These are phyloP conservation scores for Leptogaster cylindrica DNA, from an alignment of 2,888 invertebrate species.

Conservation along the genomic window DNA sequence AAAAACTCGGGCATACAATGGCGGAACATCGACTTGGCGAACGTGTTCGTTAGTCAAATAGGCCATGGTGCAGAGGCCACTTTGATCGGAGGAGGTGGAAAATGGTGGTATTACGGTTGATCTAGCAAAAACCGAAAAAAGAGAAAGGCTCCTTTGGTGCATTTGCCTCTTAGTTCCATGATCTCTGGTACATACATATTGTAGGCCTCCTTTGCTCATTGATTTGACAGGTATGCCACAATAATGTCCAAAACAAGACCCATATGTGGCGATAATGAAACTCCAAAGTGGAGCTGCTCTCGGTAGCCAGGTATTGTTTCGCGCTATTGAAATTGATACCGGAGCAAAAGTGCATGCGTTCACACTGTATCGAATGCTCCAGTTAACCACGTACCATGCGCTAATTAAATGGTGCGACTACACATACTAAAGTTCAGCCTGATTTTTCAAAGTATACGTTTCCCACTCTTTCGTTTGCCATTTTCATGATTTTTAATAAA, in stretches of 20 bases:
- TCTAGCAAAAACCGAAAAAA: slow-evolving; percentile 11
- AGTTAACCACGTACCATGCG: slow-evolving; percentile 41
- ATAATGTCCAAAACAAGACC: slow-evolving; percentile 28
- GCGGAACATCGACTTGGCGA: slow-evolving; percentile 18
- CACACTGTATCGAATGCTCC: slow-evolving; percentile 14
- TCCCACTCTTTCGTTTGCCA: slow-evolving; percentile 8
- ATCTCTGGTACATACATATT: slow-evolving; percentile 5
- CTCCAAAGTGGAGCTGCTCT: not conserved
- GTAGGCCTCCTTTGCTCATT: slow-evolving; percentile 24
- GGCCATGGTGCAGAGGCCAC: not conserved
- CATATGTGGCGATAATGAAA: slow-evolving; percentile 37
- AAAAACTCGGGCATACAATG: slow-evolving; percentile 30
- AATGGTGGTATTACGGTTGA: not conserved
- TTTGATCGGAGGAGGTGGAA: not conserved
- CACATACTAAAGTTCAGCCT: slow-evolving; percentile 23
- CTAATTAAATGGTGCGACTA: slow-evolving; percentile 40
- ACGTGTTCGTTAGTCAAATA: slow-evolving; percentile 27
- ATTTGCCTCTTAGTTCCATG: too few species aligned
- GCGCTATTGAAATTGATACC: slow-evolving; percentile 28
- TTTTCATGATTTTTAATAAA: slow-evolving; percentile 32
- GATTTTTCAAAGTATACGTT: not conserved
- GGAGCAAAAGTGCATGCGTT: slow-evolving; percentile 19
- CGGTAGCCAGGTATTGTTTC: slow-evolving; percentile 22
- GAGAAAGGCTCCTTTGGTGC: slow-evolving; percentile 28
- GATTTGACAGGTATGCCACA: slow-evolving; percentile 39